A percentile compares a stretch with the other conserved stretches of the same genome.
These are phyloP conservation scores for Zosterops lateralis DNA, from an alignment of 2,113 vertebrate genomes.

Conservation along the genomic window DNA sequence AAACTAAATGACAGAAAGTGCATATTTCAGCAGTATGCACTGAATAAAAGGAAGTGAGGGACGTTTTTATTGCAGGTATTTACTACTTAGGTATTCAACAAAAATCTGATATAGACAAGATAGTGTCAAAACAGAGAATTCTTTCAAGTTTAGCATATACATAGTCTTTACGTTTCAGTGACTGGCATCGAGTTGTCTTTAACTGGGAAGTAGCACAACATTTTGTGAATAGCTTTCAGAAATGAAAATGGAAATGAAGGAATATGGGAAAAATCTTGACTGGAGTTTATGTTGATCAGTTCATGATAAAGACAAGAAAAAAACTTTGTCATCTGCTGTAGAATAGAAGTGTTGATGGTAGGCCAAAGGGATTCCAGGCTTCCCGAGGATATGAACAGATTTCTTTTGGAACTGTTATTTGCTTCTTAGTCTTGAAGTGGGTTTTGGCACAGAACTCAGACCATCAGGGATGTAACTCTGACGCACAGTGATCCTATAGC, in stretches of 20 bases:
- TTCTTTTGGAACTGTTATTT: not conserved
- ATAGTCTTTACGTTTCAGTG: not conserved
- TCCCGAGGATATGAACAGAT: not conserved
- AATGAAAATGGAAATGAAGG: not conserved
- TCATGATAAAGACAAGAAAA: not conserved
- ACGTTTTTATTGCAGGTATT: not conserved
- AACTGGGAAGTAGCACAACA: not conserved
- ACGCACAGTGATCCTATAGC: fast-evolving
- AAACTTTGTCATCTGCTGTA: not conserved
- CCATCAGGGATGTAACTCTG: not conserved
- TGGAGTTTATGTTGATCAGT: not conserved
- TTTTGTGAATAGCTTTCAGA: not conserved
- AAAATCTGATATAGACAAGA: not conserved
- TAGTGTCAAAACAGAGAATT: not conserved
- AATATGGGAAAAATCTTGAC: not conserved
- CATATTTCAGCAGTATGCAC: not conserved
- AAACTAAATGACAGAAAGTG: not conserved
- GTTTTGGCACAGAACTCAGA: not conserved
- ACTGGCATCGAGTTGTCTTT: not conserved
- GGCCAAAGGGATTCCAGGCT: not conserved
- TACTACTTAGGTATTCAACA: not conserved
- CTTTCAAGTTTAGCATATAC: not conserved
- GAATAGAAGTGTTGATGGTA: not conserved
- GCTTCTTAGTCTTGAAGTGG: not conserved
- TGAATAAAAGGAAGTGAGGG: not conserved